Conservation (phyloP, 2,113 vertebrate species). For the Ardeotis arabs region DNA sequence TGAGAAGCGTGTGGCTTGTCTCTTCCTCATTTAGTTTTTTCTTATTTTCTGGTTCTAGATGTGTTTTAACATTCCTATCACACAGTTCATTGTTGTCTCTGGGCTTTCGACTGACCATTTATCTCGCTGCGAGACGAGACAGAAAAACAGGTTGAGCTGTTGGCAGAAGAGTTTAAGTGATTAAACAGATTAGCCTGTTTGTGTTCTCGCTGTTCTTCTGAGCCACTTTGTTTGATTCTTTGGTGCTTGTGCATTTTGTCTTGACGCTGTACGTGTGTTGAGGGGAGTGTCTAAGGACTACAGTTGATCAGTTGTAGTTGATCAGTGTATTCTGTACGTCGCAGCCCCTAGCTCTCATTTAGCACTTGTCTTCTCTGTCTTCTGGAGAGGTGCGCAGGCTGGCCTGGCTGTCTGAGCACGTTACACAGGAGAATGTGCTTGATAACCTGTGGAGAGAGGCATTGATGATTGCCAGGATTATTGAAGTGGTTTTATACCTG, state of each 20-base stretch:
- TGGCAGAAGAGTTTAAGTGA: not conserved
- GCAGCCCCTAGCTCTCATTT: not conserved
- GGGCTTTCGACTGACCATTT: not conserved
- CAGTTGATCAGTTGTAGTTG: not conserved
- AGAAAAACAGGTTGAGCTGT: not conserved
- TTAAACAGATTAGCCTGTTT: not conserved
- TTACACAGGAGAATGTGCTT: not conserved
- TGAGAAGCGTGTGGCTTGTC: not conserved
- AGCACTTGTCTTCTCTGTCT: not conserved
- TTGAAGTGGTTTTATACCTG: not conserved
- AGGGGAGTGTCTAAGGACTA: not conserved
- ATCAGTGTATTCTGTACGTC: not conserved
- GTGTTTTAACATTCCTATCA: not conserved
- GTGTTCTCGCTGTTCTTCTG: not conserved
- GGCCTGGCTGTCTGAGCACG: not conserved
- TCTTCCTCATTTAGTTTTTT: conserved; percentile 37
- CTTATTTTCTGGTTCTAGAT: not conserved
- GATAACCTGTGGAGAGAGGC: not conserved
- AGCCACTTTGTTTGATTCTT: not conserved
- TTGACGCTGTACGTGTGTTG: not conserved
- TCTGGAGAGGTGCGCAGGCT: not conserved
- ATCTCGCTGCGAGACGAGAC: not conserved
- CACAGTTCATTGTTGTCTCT: not conserved
- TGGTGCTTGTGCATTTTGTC: not conserved
- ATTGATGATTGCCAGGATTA: not conserved